These are phyloP conservation scores for Coluber constrictor DNA, from an alignment of 2,797 vertebrate species.

Conservation along the genomic window DNA sequence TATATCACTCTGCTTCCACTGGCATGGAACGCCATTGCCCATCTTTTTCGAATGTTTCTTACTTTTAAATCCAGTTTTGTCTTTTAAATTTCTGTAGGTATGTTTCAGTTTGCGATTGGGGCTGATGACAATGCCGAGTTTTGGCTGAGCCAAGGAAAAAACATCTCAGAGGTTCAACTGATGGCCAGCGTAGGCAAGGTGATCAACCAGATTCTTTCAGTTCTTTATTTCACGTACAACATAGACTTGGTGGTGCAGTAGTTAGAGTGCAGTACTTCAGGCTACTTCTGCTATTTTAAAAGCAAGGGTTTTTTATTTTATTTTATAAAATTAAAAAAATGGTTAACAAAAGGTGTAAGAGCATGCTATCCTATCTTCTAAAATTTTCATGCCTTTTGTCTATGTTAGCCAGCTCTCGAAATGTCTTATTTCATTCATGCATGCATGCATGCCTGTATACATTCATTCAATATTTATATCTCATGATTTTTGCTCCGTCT, in stretches of 20 bases:
- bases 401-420: background rate
- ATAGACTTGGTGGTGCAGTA: background rate
- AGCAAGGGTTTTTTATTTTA: background rate
- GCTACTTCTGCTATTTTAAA: background rate
- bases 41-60: background rate
- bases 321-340: background rate
- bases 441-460: background rate
- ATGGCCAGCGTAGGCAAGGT: constrained; percentile 89
- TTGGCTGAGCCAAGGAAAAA: constrained; percentile 88
- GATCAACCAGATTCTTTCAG: constrained; percentile 42
- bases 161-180: constrained; percentile 77
- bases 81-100: constrained; percentile 70
- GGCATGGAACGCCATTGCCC: background rate
- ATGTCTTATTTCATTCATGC: background rate
- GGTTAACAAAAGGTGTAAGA: background rate
- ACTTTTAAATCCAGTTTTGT: constrained; percentile 27
- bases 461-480: background rate
- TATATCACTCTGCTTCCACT: background rate
- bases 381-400: background rate
- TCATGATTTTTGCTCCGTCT: background rate
- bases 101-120: constrained; percentile 88
- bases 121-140: constrained; percentile 94
- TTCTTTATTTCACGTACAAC: constrained; percentile 2
- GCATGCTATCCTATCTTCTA: background rate
- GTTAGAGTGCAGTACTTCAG: background rate